A percentile compares a stretch with the other conserved stretches of the same genome.
phyloP scores from a whole-genome alignment of 2,113 vertebrate genomes.

The Brachionichthys hirsutus region DNA sequence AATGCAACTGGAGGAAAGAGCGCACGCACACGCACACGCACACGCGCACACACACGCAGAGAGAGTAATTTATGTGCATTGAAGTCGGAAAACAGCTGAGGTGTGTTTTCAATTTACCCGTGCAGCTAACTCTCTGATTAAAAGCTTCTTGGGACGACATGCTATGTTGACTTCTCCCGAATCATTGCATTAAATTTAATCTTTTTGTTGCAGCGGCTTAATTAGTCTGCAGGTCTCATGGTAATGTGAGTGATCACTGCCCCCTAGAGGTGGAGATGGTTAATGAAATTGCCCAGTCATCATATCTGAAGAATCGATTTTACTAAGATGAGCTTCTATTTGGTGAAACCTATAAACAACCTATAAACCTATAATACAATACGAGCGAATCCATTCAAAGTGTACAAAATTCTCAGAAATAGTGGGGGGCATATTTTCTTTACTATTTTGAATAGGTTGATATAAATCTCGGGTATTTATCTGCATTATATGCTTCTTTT shows the following conservation, averaged over 20 bases:
- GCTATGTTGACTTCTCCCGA: not conserved
- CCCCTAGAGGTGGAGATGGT: conserved; percentile 64
- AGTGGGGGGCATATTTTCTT: too few species aligned
- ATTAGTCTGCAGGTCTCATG: not conserved
- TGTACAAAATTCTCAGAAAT: too few species aligned
- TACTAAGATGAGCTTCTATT: too few species aligned
- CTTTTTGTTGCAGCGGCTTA: conserved; percentile 10
- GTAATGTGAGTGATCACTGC: conserved; percentile 50
- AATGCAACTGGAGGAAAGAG: conserved; percentile 1
- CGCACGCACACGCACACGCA: too few species aligned
- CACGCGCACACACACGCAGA: too few species aligned
- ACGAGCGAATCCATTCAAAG: too few species aligned
- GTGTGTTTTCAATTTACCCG: not conserved
- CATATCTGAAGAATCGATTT: too few species aligned
- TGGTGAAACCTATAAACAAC: too few species aligned
- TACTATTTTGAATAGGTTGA: too few species aligned
- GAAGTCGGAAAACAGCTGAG: not conserved
- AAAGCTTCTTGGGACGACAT: not conserved
- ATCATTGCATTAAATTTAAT: not conserved
- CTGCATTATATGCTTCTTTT: too few species aligned
- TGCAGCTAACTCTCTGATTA: not conserved
- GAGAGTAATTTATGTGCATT: conserved; percentile 1
- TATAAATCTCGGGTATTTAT: too few species aligned
- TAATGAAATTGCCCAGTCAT: not conserved
- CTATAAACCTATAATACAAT: too few species aligned